These are phyloP conservation scores for Semotilus atromaculatus DNA, from an alignment of 2,797 vertebrate species.

Conservation along the genomic window DNA sequence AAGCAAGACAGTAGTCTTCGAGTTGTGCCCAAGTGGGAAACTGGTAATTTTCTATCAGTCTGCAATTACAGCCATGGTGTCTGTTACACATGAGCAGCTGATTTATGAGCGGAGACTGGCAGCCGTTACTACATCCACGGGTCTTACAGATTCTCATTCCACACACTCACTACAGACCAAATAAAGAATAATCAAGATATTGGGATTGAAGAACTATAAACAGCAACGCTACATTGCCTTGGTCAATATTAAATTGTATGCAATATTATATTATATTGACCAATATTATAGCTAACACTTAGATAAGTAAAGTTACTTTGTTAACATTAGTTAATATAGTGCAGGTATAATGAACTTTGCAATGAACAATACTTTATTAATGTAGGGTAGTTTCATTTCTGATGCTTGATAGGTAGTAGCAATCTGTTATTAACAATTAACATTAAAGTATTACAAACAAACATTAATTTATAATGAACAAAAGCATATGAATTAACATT, in stretches of 20 bases:
- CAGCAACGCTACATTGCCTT: not conserved
- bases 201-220: not conserved
- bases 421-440: not conserved
- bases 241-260: not conserved
- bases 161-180: constrained; percentile 28
- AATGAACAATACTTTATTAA: not conserved
- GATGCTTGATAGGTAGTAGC: not conserved
- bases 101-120: constrained; percentile 69
- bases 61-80: constrained; percentile 65
- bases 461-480: not conserved
- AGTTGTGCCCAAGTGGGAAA: constrained; percentile 36
- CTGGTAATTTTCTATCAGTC: constrained; percentile 67
- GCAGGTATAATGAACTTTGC: too few relatives aligned
- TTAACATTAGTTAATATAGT: not conserved
- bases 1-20: constrained; percentile 7
- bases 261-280: not conserved
- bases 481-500: too few relatives aligned
- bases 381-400: not conserved
- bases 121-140: constrained; percentile 45
- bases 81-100: constrained; percentile 67
- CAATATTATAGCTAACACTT: not conserved
- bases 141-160: constrained; percentile 23
- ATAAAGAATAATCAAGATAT: not conserved
- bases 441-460: not conserved
- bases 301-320: not conserved